Base-by-base conservation (phyloP, 2,113 vertebrate genomes). In the Cyprinodon tularosa region DNA sequence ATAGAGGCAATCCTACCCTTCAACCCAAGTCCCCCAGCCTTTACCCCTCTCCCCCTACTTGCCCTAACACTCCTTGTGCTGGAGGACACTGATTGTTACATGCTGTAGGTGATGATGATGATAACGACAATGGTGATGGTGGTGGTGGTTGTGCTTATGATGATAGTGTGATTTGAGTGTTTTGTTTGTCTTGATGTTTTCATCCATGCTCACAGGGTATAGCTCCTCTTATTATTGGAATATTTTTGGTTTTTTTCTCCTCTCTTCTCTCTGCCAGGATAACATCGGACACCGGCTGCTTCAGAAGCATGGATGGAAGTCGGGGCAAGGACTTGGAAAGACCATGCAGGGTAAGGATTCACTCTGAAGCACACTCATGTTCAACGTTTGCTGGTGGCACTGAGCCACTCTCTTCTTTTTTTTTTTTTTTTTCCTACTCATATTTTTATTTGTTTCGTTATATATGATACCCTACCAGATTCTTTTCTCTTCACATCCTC, bases 271-370 rank as follows among this genome's bases (percentile, higher is more conserved):
- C 96, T 96, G 93, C 95, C 96, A 99, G 98, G 98, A 99, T 96
- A 99, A 99, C 96, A 99, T 99, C 91, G 98, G 98, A 92, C 98
- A 99, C 91, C 96, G 96, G 93, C 96, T 99, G 92, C 97, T 99
- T 90, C 96, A 99, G 97, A 99, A 99, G 95, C 98, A 99, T 99
- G 98, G 98, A 87, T 99, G 98, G 98, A 99, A 98, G 96, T 96
- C 96, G 94, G 98, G 98, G 87, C 97, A 99, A 94, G 98, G 98
- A 89, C 95, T 99, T 94, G 98, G 98, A 85, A 99, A 99, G 94
- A 94, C 95, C 79, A 96, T 99, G 94, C 98, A 99, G 96, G 98
- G 98, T 99, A 98, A 99, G 98, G 93, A 72, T 22, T 59, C 74
- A 53, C 59, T 88, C 83, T 39, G 47, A 65, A 73, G 53, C 45